Evolutionary conservation across 2,888 invertebrate genomes (phyloP), one percentile per base, ranked within the genome.

Genomic region (Fragum sueziense): DNA sequence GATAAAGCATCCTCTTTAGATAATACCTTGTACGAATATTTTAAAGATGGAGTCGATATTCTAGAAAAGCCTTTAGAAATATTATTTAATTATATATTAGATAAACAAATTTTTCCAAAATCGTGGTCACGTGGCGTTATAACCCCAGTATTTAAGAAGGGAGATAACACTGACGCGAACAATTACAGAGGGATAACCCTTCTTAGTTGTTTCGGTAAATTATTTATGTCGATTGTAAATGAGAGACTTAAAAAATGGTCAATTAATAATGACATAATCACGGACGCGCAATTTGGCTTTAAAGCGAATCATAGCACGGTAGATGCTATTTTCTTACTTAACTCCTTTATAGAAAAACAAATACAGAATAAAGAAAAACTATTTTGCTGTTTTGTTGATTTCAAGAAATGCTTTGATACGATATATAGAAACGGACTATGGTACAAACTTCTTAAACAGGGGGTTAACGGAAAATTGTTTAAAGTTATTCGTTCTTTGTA

Each of bases 221-320:
- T 37, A 9, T 37, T 37, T 9, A 37, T 37, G 37, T n/a, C n/a
- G n/a, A n/a, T n/a, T n/a, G n/a, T n/a, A n/a, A n/a, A n/a, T n/a
- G n/a, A n/a, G n/a, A n/a, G n/a, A n/a, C n/a, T 84, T 2, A 41
- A 69, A 33, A 52, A 54, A 54, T 84, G 79, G 75, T 37, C 62
- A 17, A 31, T 41, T 1, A 31, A 41, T 3, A 65, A 79, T 41
- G 59, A 74, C 62, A 68, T 75, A 62, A 47, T 77, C 11, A 59
- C 75, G 7, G 79, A 76, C 41, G 75, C 76, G n/a, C 81, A 84
- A 70, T 79, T 79, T 41, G 68, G 47, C 7, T 68, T 68, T 68
- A 47, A 47, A 41, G 25, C 22, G 11, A 22, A 14, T 31, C 47
- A 41, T 29, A 25, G 25, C 22, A 68, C 68, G 4, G 25, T 68